Conservation (phyloP, 1,140 invertebrate genomes). For the Musca vetustissima region DNA sequence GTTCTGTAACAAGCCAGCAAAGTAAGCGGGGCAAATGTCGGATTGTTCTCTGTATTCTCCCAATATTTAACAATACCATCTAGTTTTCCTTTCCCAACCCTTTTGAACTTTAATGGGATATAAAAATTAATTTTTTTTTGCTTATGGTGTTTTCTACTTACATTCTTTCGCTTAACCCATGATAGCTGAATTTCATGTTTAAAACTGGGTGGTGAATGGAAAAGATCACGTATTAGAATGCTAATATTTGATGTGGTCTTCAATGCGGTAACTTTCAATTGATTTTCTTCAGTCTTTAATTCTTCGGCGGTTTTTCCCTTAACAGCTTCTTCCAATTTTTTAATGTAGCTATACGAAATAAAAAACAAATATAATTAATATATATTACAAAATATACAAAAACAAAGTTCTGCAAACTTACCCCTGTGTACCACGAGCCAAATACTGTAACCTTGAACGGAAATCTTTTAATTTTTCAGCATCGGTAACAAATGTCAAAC, state of each 20-base stretch:
- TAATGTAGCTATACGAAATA: constrained; percentile 67
- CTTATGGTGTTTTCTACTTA: constrained; percentile 52
- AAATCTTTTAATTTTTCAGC: constrained; percentile 84
- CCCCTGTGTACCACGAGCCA: constrained; percentile 88
- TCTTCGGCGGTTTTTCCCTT: constrained; percentile 75
- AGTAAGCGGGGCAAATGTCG: too few relatives aligned
- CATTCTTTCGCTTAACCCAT: constrained; percentile 75
- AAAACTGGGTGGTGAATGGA: constrained; percentile 90
- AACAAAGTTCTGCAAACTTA: constrained; percentile 25
- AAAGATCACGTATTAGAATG: constrained; percentile 89
- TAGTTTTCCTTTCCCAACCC: too few relatives aligned
- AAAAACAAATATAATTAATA: background rate
- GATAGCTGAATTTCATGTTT: constrained; percentile 85
- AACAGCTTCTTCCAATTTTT: constrained; percentile 85
- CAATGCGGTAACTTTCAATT: constrained; percentile 81
- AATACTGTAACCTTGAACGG: constrained; percentile 84
- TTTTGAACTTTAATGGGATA: too few relatives aligned
- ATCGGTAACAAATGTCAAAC: constrained; percentile 71
- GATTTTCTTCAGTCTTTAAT: constrained; percentile 77
- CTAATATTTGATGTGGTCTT: constrained; percentile 94
- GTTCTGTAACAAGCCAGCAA: too few relatives aligned
- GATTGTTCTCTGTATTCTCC: too few relatives aligned
- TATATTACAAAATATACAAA: background rate
- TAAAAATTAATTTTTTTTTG: too few relatives aligned
- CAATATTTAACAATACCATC: too few relatives aligned